A percentile compares a stretch with the other conserved stretches of the same genome.
Evolutionary conservation across 2,888 invertebrate species (phyloP).

Genomic region (Cinara cedri): DNA sequence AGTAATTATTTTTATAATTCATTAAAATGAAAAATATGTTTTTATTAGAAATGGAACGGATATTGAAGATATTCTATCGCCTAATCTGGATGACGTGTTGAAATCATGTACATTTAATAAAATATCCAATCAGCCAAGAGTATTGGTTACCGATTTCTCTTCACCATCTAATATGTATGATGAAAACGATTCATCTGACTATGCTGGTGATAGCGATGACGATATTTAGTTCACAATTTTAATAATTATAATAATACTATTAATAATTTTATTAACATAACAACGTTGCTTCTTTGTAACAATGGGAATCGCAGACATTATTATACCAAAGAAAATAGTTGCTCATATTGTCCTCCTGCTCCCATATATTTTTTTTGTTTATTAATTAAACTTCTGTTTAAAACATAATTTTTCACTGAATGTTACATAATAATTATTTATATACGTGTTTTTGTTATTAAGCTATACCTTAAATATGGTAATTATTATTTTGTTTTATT

Average conservation of each 20-base stretch:
- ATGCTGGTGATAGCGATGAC: conserved; percentile 61
- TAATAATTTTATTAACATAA: conserved; percentile 31
- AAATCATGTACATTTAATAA: conserved; percentile 60
- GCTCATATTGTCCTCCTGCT: conserved; percentile 44
- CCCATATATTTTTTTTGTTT: conserved; percentile 36
- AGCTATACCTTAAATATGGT: neutral
- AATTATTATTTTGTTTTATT: conserved; percentile 51
- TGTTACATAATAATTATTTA: conserved; percentile 33
- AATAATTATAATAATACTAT: conserved; percentile 31
- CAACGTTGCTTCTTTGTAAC: conserved; percentile 20
- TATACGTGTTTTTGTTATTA: conserved; percentile 25
- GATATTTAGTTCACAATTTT: conserved; percentile 33
- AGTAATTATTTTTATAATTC: conserved; percentile 1
- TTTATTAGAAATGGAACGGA: conserved; percentile 47
- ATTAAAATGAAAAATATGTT: neutral
- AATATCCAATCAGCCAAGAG: conserved; percentile 58
- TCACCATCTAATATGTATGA: conserved; percentile 56
- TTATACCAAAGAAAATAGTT: conserved; percentile 56
- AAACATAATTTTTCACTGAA: conserved; percentile 25
- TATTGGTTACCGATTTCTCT: conserved; percentile 59
- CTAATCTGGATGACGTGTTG: conserved; percentile 71
- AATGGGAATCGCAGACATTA: conserved; percentile 46
- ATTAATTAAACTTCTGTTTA: conserved; percentile 23
- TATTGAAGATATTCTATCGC: conserved; percentile 72
- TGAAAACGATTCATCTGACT: conserved; percentile 60